Conservation (phyloP, 2,113 vertebrate genomes). For the Chloebia gouldiae region DNA sequence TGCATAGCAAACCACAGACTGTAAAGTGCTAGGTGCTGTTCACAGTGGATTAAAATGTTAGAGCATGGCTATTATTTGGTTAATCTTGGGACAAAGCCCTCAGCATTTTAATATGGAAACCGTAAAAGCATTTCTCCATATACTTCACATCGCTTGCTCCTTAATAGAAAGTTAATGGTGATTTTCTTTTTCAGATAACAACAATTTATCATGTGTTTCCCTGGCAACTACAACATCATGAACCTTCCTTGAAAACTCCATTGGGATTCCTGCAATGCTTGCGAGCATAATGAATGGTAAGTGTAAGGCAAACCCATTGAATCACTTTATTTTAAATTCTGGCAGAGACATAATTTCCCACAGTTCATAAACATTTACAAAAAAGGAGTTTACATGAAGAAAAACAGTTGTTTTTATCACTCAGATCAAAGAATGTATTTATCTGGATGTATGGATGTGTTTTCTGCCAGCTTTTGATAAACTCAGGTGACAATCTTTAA, state of each 20-base stretch:
- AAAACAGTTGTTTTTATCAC: constrained; percentile 53
- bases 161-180: constrained; percentile 51
- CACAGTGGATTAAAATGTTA: neutral
- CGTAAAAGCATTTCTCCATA: neutral
- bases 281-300: constrained; percentile 43
- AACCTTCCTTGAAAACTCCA: constrained; percentile 37
- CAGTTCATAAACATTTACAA: constrained; percentile 64
- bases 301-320: constrained; percentile 43
- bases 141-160: neutral
- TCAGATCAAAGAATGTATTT: constrained; percentile 50
- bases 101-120: constrained; percentile 1
- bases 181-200: constrained; percentile 55
- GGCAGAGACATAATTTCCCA: constrained; percentile 57
- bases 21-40: neutral
- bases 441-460: constrained; percentile 2
- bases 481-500: constrained; percentile 48
- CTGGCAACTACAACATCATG: constrained; percentile 20
- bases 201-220: constrained; percentile 55
- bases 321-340: constrained; percentile 55
- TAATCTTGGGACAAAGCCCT: constrained; percentile 27
- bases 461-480: constrained; percentile 26
- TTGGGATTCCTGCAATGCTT: constrained; percentile 40
- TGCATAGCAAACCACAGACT: neutral
- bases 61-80: neutral
- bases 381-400: constrained; percentile 46